These are phyloP conservation scores for Collichthys lucidus DNA, from an alignment of 2,113 vertebrate species.

Conservation along the genomic window DNA sequence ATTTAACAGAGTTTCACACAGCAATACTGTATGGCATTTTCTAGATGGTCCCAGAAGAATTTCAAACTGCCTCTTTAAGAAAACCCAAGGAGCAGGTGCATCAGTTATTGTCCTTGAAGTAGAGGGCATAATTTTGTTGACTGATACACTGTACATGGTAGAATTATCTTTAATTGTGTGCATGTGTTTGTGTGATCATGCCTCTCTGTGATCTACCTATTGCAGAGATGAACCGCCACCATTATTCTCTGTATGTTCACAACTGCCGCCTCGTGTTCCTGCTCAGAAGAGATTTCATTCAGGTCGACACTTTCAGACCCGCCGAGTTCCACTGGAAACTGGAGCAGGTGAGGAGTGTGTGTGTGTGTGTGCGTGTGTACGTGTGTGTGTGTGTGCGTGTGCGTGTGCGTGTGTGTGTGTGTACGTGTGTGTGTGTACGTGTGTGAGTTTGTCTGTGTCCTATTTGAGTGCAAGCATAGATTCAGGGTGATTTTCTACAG, in stretches of 20 bases:
- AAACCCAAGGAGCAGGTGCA: background rate
- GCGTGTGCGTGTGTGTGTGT: slow-evolving; percentile 24
- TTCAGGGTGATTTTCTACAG: slow-evolving; percentile 50
- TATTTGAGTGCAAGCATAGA: slow-evolving; percentile 31
- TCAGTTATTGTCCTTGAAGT: background rate
- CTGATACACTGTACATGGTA: background rate
- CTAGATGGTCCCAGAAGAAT: background rate
- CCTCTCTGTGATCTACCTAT: slow-evolving; percentile 43
- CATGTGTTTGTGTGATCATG: slow-evolving; percentile 2
- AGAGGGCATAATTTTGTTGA: background rate
- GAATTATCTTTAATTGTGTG: slow-evolving; percentile 11
- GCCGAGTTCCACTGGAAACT: slow-evolving; percentile 99
- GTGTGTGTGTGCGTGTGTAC: slow-evolving; percentile 31
- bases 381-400: slow-evolving; percentile 17
- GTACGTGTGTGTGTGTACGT: slow-evolving; percentile 5
- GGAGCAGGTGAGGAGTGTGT: slow-evolving; percentile 90
- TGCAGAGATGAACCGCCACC: slow-evolving; percentile 97
- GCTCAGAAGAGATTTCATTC: slow-evolving; percentile 93
- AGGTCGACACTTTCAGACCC: slow-evolving; percentile 93
- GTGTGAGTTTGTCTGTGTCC: slow-evolving; percentile 21
- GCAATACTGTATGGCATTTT: background rate
- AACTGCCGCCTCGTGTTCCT: slow-evolving; percentile 97
- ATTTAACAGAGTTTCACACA: slow-evolving; percentile 21
- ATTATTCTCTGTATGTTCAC: slow-evolving; percentile 95
- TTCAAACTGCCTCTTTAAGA: background rate